Evolutionary conservation across 2,888 invertebrate genomes (phyloP), one percentile per base, ranked within the genome.

Genomic region (Drosophila acutilabella): DNA sequence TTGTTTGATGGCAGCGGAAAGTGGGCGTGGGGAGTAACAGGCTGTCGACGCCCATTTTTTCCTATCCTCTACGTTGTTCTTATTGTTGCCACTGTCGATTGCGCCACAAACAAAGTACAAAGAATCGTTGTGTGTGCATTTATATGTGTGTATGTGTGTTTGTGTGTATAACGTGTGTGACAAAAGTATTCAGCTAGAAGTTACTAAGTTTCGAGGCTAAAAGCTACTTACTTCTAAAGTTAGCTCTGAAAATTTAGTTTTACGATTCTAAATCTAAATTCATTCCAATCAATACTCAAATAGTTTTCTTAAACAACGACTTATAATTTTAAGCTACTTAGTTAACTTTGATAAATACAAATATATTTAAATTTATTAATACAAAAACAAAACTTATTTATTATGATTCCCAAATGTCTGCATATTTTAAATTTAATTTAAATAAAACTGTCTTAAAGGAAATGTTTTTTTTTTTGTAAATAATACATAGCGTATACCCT

Each of bases 31-130:
- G 42, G 50, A 20, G 16, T 40, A 23, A 40, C 42, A 45, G 33
- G 41, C 53, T 56, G 69, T 62, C 52, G 48, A 48, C 60, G 50
- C 30, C 30, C 58, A 36, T 44, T 51, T 60, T 26, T 57, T 62
- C 23, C 57, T 14, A 51, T 50, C 23, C 42, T 41, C 50, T 42
- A 54, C 47, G 68, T 50, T 64, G 45, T 68, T 64, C 40, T 64
- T 64, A 33, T 71, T 64, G 53, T 62, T 61, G 66, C 33, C 64
- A 50, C 42, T 56, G 56, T 69, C 64, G 61, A 76, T 64, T 53
- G 53, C 18, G 45, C n/a, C 41, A 23, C 60, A 62, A 64, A 51
- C 57, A 61, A 58, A 41, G 44, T 61, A 52, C 38, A 56, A 40
- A 26, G 56, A 6, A 11, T 59, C 26, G 45, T 40, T 51, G 57